Evolutionary conservation across 2,113 vertebrate genomes (phyloP).

Genomic region (Eretmochelys imbricata): DNA sequence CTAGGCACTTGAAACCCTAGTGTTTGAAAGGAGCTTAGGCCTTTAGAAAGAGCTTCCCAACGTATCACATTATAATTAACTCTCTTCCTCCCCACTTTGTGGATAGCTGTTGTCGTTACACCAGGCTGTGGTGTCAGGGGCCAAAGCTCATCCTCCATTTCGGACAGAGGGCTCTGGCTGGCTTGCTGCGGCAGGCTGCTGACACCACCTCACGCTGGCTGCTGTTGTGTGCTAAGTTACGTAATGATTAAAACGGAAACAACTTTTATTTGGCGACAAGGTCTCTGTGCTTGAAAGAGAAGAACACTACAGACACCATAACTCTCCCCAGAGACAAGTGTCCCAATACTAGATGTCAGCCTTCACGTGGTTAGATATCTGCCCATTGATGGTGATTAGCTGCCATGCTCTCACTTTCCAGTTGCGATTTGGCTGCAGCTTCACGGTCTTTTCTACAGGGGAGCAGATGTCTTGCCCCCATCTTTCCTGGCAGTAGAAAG

Average conservation of each 20-base stretch:
- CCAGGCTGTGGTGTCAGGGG: no score
- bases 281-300: neutral
- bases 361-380: neutral
- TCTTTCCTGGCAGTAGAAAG: conserved; percentile 27
- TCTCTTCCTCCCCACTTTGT: no score
- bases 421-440: conserved; percentile 13
- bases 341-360: neutral
- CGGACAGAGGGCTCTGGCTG: neutral
- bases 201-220: neutral
- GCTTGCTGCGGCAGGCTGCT: neutral
- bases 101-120: neutral
- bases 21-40: neutral
- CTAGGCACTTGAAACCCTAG: neutral
- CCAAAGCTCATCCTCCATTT: neutral
- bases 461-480: conserved; percentile 24
- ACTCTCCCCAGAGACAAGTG: neutral
- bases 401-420: conserved; percentile 50
- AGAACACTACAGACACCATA: no score
- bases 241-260: neutral
- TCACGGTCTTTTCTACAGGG: conserved; percentile 19
- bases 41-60: neutral
- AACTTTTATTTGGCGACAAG: neutral
- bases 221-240: neutral
- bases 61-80: neutral
- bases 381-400: neutral